These are phyloP conservation scores for Alloscopus bannaensis DNA, from an alignment of 2,888 invertebrate species.

Conservation along the genomic window DNA sequence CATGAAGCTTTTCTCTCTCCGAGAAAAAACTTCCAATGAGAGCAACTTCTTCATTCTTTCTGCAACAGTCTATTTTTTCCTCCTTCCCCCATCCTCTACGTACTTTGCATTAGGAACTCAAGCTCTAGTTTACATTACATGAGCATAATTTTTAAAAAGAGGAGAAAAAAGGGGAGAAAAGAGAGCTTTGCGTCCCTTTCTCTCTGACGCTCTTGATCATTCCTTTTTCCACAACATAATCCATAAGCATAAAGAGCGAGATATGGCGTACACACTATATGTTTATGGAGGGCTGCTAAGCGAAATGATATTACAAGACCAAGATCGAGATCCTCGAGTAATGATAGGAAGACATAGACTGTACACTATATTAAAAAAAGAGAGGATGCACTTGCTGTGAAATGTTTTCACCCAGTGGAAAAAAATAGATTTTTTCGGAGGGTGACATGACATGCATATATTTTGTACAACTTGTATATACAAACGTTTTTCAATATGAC, in stretches of 20 bases:
- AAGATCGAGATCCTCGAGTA: constrained; percentile 69
- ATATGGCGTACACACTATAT: no score
- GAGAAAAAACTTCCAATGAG: constrained; percentile 64
- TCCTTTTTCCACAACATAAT: constrained; percentile 17
- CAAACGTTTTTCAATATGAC: background rate
- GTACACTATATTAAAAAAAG: background rate
- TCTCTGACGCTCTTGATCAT: background rate
- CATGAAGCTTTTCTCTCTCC: constrained; percentile 72
- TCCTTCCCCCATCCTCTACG: constrained; percentile 21
- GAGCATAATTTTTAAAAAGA: constrained; percentile 43
- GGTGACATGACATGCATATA: background rate
- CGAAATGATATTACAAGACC: constrained; percentile 49
- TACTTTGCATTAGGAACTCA: constrained; percentile 4
- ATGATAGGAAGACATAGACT: constrained; percentile 30
- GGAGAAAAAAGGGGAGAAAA: constrained; percentile 33
- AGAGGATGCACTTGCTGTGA: background rate
- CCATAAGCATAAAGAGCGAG: no score
- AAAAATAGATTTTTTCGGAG: background rate
- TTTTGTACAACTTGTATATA: background rate
- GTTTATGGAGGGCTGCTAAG: constrained; percentile 2
- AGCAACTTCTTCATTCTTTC: constrained; percentile 53
- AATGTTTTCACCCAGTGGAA: background rate
- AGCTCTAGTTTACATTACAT: background rate
- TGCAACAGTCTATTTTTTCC: constrained; percentile 43
- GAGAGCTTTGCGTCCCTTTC: constrained; percentile 13